Evolutionary conservation across 2,797 vertebrate species (phyloP).

Genomic region (Chloroceryle inda): DNA sequence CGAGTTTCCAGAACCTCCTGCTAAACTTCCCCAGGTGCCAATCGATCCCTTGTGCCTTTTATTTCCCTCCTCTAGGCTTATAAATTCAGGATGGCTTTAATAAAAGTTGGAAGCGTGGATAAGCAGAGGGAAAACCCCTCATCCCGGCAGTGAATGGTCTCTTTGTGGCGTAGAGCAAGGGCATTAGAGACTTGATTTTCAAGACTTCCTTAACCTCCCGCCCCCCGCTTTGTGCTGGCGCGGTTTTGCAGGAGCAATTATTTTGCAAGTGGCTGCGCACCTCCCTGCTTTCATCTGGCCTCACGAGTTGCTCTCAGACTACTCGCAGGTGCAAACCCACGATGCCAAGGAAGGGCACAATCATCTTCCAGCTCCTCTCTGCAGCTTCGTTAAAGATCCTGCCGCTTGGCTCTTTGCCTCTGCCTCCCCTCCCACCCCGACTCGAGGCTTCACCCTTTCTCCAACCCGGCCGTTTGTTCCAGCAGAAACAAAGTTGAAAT

Average conservation of each 20-base stretch:
- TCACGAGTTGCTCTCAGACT: background rate
- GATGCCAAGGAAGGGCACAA: background rate
- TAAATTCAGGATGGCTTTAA: background rate
- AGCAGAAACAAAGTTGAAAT: background rate
- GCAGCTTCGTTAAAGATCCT: background rate
- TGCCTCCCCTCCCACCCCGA: background rate
- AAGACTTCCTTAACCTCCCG: constrained; percentile 1
- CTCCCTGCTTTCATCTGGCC: constrained; percentile 2
- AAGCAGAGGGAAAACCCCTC: background rate
- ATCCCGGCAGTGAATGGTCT: background rate
- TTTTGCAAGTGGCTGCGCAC: constrained; percentile 14
- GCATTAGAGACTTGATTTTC: constrained; percentile 8
- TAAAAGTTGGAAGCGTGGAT: background rate
- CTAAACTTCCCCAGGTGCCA: background rate
- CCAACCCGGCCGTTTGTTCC: background rate
- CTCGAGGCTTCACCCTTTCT: background rate
- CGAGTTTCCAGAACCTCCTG: background rate
- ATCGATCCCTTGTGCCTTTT: background rate
- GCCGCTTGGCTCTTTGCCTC: background rate
- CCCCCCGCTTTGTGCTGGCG: background rate
- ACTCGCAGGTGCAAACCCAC: background rate
- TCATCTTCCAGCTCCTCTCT: background rate
- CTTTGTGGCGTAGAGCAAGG: background rate
- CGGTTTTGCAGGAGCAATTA: constrained; percentile 22
- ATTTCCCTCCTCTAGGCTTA: background rate